Evolutionary conservation across 2,113 vertebrate species (phyloP), one percentile per base, ranked within the genome.

Genomic region (Amphiprion ocellaris): DNA sequence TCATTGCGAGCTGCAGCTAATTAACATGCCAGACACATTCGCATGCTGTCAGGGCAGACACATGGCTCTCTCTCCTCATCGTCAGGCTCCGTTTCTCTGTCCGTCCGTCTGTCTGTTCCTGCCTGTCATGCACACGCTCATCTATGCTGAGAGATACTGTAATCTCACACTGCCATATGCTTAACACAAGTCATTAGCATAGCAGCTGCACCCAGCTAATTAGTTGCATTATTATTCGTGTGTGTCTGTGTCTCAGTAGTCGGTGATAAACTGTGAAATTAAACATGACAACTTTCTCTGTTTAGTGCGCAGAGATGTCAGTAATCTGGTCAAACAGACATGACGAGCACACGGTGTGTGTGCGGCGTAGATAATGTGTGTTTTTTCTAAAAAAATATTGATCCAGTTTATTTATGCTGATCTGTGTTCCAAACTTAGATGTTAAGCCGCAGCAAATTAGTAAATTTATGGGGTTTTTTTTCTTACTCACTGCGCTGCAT

Each of bases 21-120:
- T 93, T 91, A 87, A 49, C 87, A 92, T 83, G 84, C 86, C 56
- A 81, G 79, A 83, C 89, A 87, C 81, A 55, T 61, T 62, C 77
- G 49, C 63, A 72, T 41, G 56, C 80, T 76, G 82, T 80, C 79
- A 70, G 68, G 17, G 60, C 16, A 77, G 56, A 21, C 81, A 63
- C 54, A n/a, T 79, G 58, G 24, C 54, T 47, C 65, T 72, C 7
- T 24, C 37, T 49, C 33, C 10, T 54, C 59, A 49, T 74, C 66
- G 5, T 47, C 79, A 64, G 58, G 41, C 64, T 84, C 58, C 1
- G 26, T 77, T 50, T 74, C 63, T 70, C 67, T 69, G 4, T 67
- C 50, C 39, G 37, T 80, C 66, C 56, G 19, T 59, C 62, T 66
- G 26, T 68, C 53, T 52, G 23, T 67, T 55, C 17, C 59, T 60